Percentiles rank a stretch among this genome's conserved stretches.
Conservation (phyloP, 2,797 vertebrate genomes). For the Clarias laeviceps region DNA sequence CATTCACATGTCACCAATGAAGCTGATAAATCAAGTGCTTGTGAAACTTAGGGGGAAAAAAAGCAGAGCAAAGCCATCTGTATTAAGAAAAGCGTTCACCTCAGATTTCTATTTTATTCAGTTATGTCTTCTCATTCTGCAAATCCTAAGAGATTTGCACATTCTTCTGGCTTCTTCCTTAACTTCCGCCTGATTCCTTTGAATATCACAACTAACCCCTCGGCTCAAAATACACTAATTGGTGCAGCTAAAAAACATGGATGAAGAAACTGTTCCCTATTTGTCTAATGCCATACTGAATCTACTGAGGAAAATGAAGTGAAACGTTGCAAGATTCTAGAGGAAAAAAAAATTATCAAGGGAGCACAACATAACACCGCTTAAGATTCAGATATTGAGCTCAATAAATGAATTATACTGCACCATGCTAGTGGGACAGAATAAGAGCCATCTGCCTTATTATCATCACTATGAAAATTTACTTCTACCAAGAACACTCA, state of each 20-base stretch:
- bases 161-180: constrained; percentile 3
- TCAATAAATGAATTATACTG: constrained; percentile 5
- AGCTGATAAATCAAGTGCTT: neutral
- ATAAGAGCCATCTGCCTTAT: constrained; percentile 44
- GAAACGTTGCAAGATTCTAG: neutral
- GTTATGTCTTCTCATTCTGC: neutral
- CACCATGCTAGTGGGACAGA: constrained; percentile 15
- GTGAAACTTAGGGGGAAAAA: neutral
- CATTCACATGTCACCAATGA: neutral
- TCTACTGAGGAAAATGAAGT: constrained; percentile 13
- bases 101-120: constrained; percentile 8
- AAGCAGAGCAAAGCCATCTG: neutral
- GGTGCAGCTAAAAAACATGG: neutral
- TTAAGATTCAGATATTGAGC: neutral
- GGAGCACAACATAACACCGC: neutral
- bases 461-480: constrained; percentile 13
- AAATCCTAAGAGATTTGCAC: neutral
- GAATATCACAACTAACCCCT: neutral
- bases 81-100: constrained; percentile 9
- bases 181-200: constrained; percentile 10
- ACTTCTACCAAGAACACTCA: neutral
- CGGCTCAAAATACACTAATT: constrained; percentile 10
- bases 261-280: constrained; percentile 3
- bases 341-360: neutral
- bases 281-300: constrained; percentile 26